Conservation (phyloP, 2,888 invertebrate species). For the Eurytoma adleriae region DNA sequence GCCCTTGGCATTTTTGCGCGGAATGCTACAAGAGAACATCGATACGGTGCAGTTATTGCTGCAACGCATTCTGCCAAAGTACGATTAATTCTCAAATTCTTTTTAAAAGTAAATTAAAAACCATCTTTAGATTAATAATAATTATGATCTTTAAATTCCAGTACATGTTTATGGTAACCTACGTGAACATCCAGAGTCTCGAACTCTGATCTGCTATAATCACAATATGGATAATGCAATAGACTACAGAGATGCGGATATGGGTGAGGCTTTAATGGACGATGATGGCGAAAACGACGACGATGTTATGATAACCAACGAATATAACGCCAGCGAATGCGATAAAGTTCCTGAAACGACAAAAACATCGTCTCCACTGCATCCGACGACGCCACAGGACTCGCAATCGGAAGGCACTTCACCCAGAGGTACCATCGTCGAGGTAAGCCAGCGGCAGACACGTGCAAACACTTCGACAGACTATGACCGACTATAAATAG, state of each 20-base stretch:
- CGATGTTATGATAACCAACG: slow-evolving; percentile 12
- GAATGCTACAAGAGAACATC: slow-evolving; percentile 69
- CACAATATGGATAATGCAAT: slow-evolving; percentile 60
- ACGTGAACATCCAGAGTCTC: slow-evolving; percentile 63
- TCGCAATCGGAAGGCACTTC: slow-evolving; percentile 56
- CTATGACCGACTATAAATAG: slow-evolving; percentile 37
- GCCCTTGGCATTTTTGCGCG: slow-evolving; percentile 71
- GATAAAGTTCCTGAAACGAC: neutral
- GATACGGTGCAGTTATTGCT: slow-evolving; percentile 69
- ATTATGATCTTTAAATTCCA: slow-evolving; percentile 51
- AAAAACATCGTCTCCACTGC: neutral
- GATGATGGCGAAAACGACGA: slow-evolving; percentile 49
- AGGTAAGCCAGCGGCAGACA: slow-evolving; percentile 66
- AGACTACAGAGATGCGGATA: slow-evolving; percentile 23
- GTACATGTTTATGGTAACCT: slow-evolving; percentile 69
- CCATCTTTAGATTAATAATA: neutral
- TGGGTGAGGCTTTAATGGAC: slow-evolving; percentile 51
- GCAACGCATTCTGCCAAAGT: slow-evolving; percentile 72
- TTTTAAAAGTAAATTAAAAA: neutral
- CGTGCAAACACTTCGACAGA: slow-evolving; percentile 34
- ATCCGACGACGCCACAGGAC: neutral
- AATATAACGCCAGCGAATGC: neutral
- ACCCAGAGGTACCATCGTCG: slow-evolving; percentile 70
- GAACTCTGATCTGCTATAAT: slow-evolving; percentile 65
- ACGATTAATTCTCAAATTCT: slow-evolving; percentile 23